Conservation (phyloP, 2,113 vertebrate species). For the Myrmophylax atrothorax region DNA sequence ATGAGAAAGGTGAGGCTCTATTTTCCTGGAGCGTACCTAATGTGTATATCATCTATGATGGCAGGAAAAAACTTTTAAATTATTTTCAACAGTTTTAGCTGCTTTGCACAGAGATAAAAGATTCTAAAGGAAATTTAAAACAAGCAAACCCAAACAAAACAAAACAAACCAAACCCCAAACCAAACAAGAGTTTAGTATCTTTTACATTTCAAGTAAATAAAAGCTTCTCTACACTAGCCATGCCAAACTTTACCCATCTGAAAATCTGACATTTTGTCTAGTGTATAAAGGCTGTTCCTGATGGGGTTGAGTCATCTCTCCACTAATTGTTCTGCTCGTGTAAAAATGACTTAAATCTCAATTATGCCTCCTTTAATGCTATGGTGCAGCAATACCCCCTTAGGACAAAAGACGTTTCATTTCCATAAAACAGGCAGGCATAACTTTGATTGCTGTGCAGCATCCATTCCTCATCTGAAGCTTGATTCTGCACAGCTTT, state of each 20-base stretch:
- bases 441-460: background rate
- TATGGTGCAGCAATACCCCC: background rate
- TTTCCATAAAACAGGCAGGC: background rate
- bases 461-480: background rate
- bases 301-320: background rate
- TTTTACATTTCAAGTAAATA: background rate
- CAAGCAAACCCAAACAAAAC: background rate
- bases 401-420: background rate
- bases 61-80: background rate
- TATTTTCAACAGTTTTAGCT: constrained; percentile 9
- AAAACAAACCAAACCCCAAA: background rate
- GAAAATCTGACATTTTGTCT: background rate
- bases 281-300: background rate
- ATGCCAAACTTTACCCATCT: background rate
- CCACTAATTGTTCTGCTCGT: background rate
- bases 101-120: background rate
- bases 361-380: background rate
- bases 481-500: background rate
- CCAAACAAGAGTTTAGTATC: background rate
- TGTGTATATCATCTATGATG: background rate
- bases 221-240: background rate
- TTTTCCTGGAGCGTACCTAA: constrained; percentile 1
- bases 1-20: background rate
- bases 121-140: background rate
- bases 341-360: background rate